Evolutionary conservation across 1,140 invertebrate genomes (phyloP), one percentile per base, ranked within the genome.

Genomic region (Drosophila pseudoananassae): DNA sequence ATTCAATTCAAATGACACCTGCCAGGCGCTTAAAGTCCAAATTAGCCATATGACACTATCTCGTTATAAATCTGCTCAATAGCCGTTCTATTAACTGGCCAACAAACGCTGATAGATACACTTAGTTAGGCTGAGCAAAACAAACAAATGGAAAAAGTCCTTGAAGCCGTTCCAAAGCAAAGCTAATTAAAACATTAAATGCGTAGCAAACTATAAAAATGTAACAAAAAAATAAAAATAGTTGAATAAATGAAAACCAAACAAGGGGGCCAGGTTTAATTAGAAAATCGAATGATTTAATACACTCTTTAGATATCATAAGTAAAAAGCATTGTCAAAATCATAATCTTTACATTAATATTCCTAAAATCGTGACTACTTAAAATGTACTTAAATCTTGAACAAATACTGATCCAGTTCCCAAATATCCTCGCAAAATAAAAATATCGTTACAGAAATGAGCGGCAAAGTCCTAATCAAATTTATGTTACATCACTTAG

Each of bases 161-260:
- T 76, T 88, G 78, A 53, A 38, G 38, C 46, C 20, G 52, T 63
- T 50, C 47, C 57, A 76, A 88, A 76, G 46, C 59, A 77, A 56
- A 69, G 65, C 75, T 83, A 88, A 87, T 87, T 87, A 87, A 87
- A 88, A 88, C 83, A 87, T 88, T 88, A 88, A 87, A 88, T 88
- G 83, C 83, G 83, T 76, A 81, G 57, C 77, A 54, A 81, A 74
- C 68, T 55, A 55, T 53, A 47, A 65, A 55, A 73, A 14, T 54
- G 9, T 36, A 55, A 54, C 33, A 43, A 43, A 43, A 43, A 43
- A 43, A 43, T 43, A 43, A 17, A 15, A 12, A 7, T 38, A 54
- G 49, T 29, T 53, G 20, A 75, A 27, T 31, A 43, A 50, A 76
- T 61, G 14, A 31, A 64, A 74, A 27, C 31, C 63, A 69, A 38